phyloP scores from a whole-genome alignment of 2,797 vertebrate species.

The Numenius phaeopus region DNA sequence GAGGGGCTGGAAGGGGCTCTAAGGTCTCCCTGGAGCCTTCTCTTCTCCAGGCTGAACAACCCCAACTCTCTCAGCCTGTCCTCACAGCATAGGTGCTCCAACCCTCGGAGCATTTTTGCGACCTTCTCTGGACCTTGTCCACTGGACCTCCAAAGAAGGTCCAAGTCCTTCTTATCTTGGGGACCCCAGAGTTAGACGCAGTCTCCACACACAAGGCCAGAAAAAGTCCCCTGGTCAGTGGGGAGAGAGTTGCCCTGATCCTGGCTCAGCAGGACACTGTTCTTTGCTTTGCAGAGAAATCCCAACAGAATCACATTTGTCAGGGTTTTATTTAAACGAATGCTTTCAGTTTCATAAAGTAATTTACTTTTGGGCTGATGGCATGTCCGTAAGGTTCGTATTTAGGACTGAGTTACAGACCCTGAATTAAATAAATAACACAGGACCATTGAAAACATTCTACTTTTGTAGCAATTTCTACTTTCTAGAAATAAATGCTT shows the following conservation, averaged over 20 bases:
- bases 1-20: not conserved
- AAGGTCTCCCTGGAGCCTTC: not conserved
- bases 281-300: not conserved
- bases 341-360: not conserved
- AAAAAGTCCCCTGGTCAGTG: not conserved
- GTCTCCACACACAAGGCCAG: not conserved
- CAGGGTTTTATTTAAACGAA: not conserved
- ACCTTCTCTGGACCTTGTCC: not conserved
- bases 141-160: not conserved
- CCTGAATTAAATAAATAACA: not conserved
- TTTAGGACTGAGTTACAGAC: not conserved
- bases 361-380: not conserved
- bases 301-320: not conserved
- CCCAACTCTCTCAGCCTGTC: not conserved
- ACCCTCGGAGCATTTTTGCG: not conserved
- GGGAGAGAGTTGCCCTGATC: not conserved
- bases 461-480: not conserved
- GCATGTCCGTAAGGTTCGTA: not conserved
- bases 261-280: not conserved
- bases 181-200: not conserved
- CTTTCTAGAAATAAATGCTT: not conserved
- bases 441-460: accelerated
- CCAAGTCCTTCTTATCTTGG: not conserved
- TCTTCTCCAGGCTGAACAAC: not conserved
- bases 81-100: not conserved